Percentiles rank a stretch among this genome's conserved stretches.
phyloP scores from a whole-genome alignment of 92 coral and sea anemone genomes.

The Phenganax marumi region DNA sequence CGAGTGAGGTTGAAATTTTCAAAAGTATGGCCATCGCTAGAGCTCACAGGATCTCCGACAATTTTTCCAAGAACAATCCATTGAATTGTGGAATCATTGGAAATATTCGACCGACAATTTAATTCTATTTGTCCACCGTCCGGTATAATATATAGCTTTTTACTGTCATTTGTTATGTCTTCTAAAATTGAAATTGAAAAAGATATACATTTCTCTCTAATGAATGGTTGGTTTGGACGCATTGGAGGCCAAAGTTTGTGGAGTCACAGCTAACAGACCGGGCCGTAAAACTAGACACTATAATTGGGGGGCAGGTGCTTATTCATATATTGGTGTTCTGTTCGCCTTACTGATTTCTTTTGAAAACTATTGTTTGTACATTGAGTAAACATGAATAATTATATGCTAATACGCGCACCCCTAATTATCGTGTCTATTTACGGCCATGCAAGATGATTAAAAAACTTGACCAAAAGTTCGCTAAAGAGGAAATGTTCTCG shows the following conservation, averaged over 20 bases:
- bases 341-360: too few relatives aligned
- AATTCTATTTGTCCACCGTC: constrained; percentile 10
- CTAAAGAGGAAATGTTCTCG: neutral
- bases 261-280: too few relatives aligned
- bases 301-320: too few relatives aligned
- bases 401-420: too few relatives aligned
- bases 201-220: neutral
- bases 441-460: too few relatives aligned
- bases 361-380: too few relatives aligned
- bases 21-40: neutral
- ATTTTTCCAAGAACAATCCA: constrained; percentile 9
- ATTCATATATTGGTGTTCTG: too few relatives aligned
- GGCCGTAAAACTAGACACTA: too few relatives aligned
- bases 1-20: neutral
- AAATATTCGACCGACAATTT: neutral
- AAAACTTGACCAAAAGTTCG: too few relatives aligned
- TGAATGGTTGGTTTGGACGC: neutral
- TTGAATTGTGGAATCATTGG: neutral
- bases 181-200: neutral
- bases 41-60: neutral
- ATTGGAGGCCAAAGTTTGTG: too few relatives aligned
- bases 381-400: too few relatives aligned
- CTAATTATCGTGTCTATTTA: too few relatives aligned
- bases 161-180: neutral
- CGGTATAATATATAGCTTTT: neutral